Evolutionary conservation across 2,113 vertebrate genomes (phyloP), one percentile per base, ranked within the genome.

Genomic region (Lepus americanus): DNA sequence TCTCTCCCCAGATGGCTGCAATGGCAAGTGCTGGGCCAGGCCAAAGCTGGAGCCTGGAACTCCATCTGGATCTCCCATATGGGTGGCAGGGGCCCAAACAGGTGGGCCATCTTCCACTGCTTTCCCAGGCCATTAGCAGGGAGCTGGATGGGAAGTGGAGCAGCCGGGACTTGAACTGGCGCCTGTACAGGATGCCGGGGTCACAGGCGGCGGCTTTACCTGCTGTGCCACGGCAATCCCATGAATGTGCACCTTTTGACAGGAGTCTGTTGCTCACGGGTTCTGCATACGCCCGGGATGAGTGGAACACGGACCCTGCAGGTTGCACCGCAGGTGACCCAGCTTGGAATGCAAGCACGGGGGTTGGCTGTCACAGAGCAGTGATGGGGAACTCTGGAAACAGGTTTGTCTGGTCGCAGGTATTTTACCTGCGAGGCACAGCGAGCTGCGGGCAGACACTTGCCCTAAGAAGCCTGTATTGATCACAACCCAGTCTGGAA

Each of bases 361-460:
- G 19, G 36, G n/a, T 3, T 59, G 67, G 36, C 70, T 79, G 36
- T 20, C 23, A 27, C 13, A 59, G 31, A 86, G 59, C 70, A 9
- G 49, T 39, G 87, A 59, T 4, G 22, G 90, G 70, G 81, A 84
- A 73, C 0, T n/a, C 72, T 59, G 23, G 59, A 27, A 96, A 95
- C 96, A 82, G 90, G 96, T 95, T 93, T 78, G 90, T 95, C 88
- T 8, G 88, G 88, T 70, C 94, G 53, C 88, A 90, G 94, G 92
- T 94, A 85, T 29, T 87, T 93, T 16, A 61, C 84, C 66, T 66
- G 69, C 95, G 81, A 14, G 31, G 33, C 55, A 81, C 84, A 93
- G 77, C 80, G 36, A 77, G 85, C 74, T 87, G 53, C 84, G 1
- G 55, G 96, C 59, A 90, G 77, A 80, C 78, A 90, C 96, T 88